Evolutionary conservation across 2,888 invertebrate genomes (phyloP).

Genomic region (Creontiades dilutus): DNA sequence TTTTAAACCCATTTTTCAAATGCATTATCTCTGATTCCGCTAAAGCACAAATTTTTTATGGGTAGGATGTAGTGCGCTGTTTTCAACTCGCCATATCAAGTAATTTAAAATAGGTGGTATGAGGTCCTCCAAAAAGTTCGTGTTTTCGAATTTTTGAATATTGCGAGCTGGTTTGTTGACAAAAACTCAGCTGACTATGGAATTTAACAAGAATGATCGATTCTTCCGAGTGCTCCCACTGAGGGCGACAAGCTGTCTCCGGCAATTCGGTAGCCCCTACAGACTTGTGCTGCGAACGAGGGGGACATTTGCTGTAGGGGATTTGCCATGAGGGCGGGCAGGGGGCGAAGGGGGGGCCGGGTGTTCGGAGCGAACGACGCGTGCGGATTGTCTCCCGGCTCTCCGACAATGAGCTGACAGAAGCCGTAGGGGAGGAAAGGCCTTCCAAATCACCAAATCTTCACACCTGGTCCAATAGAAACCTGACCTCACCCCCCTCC

Average conservation of each 20-base stretch:
- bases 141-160: no score
- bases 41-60: no score
- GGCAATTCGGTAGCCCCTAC: not conserved
- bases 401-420: conserved; percentile 15
- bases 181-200: no score
- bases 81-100: no score
- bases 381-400: conserved; percentile 33
- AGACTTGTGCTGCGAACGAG: not conserved
- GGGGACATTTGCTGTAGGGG: not conserved
- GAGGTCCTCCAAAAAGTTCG: no score
- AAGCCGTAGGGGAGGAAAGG: not conserved
- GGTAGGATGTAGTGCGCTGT: no score
- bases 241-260: not conserved
- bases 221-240: no score
- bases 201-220: no score
- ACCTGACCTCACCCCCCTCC: not conserved
- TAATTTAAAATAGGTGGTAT: no score
- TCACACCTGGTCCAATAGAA: conserved; percentile 33
- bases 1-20: no score
- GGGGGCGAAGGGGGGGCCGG: not conserved
- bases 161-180: no score
- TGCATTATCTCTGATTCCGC: no score
- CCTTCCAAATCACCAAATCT: conserved; percentile 5
- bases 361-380: conserved; percentile 7
- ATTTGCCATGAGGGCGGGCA: not conserved